A percentile compares a stretch with the other conserved stretches of the same genome.
phyloP scores from a whole-genome alignment of 2,113 vertebrate genomes.

The Oreochromis aureus region DNA sequence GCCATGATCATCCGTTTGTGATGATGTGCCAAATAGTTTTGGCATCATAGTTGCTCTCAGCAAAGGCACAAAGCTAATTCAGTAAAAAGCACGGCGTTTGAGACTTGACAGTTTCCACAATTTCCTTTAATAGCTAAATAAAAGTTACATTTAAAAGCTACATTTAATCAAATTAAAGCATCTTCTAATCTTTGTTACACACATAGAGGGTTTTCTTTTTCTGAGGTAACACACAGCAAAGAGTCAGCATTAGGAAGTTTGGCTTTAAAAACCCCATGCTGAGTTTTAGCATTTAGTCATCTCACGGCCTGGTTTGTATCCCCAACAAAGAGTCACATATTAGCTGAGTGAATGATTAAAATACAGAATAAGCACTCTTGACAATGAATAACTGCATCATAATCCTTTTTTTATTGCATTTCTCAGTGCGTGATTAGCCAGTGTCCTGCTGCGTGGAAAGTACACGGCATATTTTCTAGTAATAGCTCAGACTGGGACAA shows the following conservation, averaged over 20 bases:
- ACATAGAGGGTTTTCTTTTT: background rate
- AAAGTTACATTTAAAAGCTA: background rate
- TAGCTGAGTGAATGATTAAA: conserved; percentile 44
- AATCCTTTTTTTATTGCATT: conserved; percentile 70
- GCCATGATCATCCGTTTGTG: conserved; percentile 5
- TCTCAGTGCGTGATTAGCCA: conserved; percentile 42
- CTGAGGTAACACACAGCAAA: background rate
- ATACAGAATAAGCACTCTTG: conserved; percentile 35
- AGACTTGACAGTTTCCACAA: background rate
- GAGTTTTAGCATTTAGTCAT: conserved; percentile 30
- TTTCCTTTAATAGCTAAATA: background rate
- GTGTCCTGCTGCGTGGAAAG: conserved; percentile 47
- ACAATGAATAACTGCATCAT: conserved; percentile 36
- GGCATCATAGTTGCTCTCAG: background rate
- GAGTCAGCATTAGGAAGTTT: background rate
- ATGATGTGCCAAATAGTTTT: background rate
- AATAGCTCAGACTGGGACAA: conserved; percentile 9
- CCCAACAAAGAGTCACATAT: conserved; percentile 31
- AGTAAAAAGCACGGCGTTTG: background rate
- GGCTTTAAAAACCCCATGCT: conserved; percentile 40
- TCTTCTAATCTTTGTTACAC: background rate
- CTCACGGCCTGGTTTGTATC: background rate
- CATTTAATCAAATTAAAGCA: background rate
- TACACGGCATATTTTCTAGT: conserved; percentile 23
- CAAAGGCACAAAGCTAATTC: background rate